Base-by-base conservation (phyloP, 2,113 vertebrate genomes). In the Columba janthina region DNA sequence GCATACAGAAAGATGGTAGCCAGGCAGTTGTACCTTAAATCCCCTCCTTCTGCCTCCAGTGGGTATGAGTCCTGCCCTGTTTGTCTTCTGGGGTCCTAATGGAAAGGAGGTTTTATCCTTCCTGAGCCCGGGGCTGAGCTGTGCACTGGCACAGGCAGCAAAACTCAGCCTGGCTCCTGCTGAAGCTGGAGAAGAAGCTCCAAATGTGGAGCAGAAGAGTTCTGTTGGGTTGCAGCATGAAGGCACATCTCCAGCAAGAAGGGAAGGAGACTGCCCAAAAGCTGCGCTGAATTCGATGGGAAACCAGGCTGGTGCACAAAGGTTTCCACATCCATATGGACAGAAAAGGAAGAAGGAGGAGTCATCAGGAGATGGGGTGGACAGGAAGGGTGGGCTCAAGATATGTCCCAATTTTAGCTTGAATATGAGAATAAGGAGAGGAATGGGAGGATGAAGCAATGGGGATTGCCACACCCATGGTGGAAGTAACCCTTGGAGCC, bases 141-240 rank as follows among this genome's bases (percentile, higher is more conserved):
- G 38, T 51, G 83, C 58, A 28, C 67, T 71, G 71, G 31, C 57
- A 46, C 3, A 10, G 40, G 29, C 58, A 70, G 67, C 69, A 38
- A 73, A 67, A 36, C 61, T 40, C 64, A 65, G 56, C 50, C 56
- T 24, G 64, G 46, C 25, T 73, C 65, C 48, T 20, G 56, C 70
- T 73, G 75, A 34, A 77, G 48, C 40, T 81, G 93, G 34, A 60
- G 15, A 4, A 76, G 67, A 15, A 70, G 36, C n/a, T 81, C 28
- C 70, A 7, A 3, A 4, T 1, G 17, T 12, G 34, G 34, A 86
- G 67, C 29, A 50, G 4, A 34, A 44, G 28, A 21, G 17, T 17
- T 15, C 1, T 0, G 1, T 0, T 20, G 40, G 15, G 25, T 19
- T 53, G 65, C 5, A 4, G 54, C 3, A 4, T 2, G n/a, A 70